A percentile compares a stretch with the other conserved stretches of the same genome.
Evolutionary conservation across 2,113 vertebrate genomes (phyloP).

Genomic region (Catharus minimus): DNA sequence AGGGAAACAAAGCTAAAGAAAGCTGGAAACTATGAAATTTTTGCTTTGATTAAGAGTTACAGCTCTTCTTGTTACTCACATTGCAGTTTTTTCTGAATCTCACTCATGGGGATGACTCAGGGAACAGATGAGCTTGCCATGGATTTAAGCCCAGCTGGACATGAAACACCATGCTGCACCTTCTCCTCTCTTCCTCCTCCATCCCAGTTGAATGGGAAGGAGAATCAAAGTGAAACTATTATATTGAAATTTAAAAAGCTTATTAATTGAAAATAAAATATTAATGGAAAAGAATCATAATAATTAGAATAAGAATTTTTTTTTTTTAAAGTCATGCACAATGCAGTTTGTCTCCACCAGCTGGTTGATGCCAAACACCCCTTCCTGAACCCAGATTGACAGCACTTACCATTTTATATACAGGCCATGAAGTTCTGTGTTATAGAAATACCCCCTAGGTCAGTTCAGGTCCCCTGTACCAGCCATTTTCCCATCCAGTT

Average conservation of each 20-base stretch:
- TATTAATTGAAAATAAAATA: background rate
- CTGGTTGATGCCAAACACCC: background rate
- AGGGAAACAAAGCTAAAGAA: background rate
- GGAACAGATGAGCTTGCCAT: background rate
- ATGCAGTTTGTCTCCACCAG: background rate
- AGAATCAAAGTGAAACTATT: background rate
- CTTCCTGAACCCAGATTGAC: background rate
- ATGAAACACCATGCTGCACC: background rate
- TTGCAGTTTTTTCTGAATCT: background rate
- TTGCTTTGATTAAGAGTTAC: background rate
- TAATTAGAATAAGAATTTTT: background rate
- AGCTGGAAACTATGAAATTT: background rate
- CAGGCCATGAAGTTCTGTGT: background rate
- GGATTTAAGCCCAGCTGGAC: background rate
- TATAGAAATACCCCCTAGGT: background rate
- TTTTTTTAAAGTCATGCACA: background rate
- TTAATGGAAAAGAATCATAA: background rate
- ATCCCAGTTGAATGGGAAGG: background rate
- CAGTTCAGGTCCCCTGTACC: background rate
- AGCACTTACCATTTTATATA: background rate
- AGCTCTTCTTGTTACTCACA: background rate
- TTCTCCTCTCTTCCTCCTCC: background rate
- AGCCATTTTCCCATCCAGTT: background rate
- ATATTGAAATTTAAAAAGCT: background rate
- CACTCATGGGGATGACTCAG: rapidly evolving